Base-by-base conservation (phyloP, 64 coral and sea anemone species). In the Acropora yongei region DNA sequence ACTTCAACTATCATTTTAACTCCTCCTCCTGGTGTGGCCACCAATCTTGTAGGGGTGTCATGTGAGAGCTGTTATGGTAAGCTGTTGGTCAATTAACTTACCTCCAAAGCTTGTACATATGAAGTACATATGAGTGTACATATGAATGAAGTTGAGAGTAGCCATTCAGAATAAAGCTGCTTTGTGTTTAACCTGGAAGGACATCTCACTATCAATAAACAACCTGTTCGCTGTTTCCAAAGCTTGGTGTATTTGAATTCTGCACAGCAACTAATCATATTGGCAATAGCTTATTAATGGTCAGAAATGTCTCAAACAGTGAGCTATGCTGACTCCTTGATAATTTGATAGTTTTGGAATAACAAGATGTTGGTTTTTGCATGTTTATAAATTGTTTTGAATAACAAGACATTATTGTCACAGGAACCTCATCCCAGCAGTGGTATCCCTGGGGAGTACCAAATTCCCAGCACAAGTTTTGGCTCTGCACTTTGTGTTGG, bases 401-500 rank as follows among this genome's bases (percentile, higher is more conserved):
- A 30, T 30, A 30, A 30, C 30, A 30, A 30, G 30, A 30, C 4
- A 48, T 39, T 44, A 30, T 69, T 63, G 6, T 16, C 16, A 49
- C 65, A 85, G 90, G 78, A 73, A 89, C 45, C n/a, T 84, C 92
- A 76, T 99, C 97, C 14, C 94, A 95, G 43, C 97, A 99, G 63
- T 99, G 97, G 97, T 99, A 96, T 73, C 97, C 97, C 1, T 99
- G 97, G 97, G 93, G 91, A 41, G 81, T 95, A 17, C 91, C 91
- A 10, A 99, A 99, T 68, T 96, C 91, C 0, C 91, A 84, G 72
- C 94, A 99, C 78, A 88, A 88, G 88, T 90, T 96, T 68, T 99
- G 93, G 82, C 94, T 99, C 49, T 99, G 97, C 41, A 96, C 97
- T 6, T 76, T 99, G 84, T 99, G 97, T 60, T 99, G 97, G 97